A percentile compares a stretch with the other conserved stretches of the same genome.
phyloP scores from a whole-genome alignment of 2,797 vertebrate species.

The Oophaga sylvatica region DNA sequence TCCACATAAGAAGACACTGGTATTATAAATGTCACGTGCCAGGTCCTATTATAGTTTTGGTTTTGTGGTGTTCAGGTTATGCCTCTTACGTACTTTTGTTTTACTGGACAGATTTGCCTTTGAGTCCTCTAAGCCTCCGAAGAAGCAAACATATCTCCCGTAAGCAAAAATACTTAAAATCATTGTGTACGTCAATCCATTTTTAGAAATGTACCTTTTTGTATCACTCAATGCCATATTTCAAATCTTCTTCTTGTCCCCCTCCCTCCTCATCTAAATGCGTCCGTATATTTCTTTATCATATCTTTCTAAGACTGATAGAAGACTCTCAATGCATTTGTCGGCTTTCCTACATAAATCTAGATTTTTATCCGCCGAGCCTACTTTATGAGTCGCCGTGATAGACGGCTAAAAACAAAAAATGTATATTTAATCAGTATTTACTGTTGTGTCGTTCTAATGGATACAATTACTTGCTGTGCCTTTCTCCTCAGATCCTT shows the following conservation, averaged over 20 bases:
- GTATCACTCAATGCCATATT: too few species aligned
- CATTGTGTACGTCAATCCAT: background rate
- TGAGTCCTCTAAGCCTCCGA: background rate
- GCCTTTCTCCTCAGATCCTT: conserved; percentile 1
- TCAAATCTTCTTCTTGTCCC: background rate
- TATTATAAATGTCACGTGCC: background rate
- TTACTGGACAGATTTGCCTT: background rate
- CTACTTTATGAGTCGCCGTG: background rate
- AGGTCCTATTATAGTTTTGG: background rate
- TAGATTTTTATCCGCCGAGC: background rate
- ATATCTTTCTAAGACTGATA: background rate
- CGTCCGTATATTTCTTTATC: background rate
- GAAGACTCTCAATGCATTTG: background rate
- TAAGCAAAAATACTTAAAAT: background rate
- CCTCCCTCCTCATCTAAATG: background rate
- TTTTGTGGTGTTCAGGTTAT: background rate
- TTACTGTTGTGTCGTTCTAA: conserved; percentile 19
- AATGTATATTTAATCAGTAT: conserved; percentile 52
- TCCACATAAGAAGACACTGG: too few species aligned
- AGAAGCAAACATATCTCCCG: background rate
- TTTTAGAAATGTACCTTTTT: background rate
- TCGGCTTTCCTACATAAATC: background rate
- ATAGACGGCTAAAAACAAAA: conserved; percentile 26
- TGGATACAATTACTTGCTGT: conserved; percentile 29
- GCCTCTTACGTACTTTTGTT: background rate